Percentiles rank a stretch among this genome's conserved stretches.
Conservation (phyloP, 2,888 invertebrate genomes). For the Nomada fabriciana region DNA sequence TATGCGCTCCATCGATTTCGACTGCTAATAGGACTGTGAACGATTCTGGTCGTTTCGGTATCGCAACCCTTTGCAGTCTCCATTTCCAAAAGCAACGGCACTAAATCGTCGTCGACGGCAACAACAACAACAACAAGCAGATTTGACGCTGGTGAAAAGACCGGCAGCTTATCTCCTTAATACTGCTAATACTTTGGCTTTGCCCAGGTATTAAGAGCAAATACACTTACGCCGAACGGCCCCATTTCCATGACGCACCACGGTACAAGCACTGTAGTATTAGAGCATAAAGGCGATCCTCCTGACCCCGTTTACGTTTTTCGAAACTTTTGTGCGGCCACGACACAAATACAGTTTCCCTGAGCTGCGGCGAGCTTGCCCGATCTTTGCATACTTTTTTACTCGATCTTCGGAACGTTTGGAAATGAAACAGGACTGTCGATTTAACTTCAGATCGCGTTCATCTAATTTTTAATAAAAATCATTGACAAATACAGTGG, state of each 20-base stretch:
- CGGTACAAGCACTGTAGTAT: constrained; percentile 49
- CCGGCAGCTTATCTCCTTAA: constrained; percentile 74
- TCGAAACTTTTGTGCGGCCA: constrained; percentile 40
- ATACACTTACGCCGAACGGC: constrained; percentile 75
- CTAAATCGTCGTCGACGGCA: constrained; percentile 56
- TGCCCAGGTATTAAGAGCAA: constrained; percentile 77
- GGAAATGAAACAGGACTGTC: not conserved
- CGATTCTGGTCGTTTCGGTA: constrained; percentile 58
- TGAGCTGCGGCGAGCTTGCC: not conserved
- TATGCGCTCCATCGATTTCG: constrained; percentile 39
- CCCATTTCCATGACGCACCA: constrained; percentile 54
- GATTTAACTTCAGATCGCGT: not conserved
- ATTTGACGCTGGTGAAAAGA: constrained; percentile 64
- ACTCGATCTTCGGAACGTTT: not conserved
- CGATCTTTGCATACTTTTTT: not conserved
- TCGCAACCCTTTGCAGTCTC: constrained; percentile 73
- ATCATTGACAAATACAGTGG: not conserved
- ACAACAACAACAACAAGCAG: constrained; percentile 72
- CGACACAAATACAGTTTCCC: constrained; percentile 36
- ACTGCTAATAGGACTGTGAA: constrained; percentile 28
- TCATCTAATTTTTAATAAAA: not conserved
- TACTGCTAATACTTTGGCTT: constrained; percentile 82
- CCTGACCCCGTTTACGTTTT: constrained; percentile 75
- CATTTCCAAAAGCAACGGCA: constrained; percentile 65
- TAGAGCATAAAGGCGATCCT: constrained; percentile 59